These are phyloP conservation scores for Eubasilissa regina DNA, from an alignment of 1,140 invertebrate species.

Conservation along the genomic window DNA sequence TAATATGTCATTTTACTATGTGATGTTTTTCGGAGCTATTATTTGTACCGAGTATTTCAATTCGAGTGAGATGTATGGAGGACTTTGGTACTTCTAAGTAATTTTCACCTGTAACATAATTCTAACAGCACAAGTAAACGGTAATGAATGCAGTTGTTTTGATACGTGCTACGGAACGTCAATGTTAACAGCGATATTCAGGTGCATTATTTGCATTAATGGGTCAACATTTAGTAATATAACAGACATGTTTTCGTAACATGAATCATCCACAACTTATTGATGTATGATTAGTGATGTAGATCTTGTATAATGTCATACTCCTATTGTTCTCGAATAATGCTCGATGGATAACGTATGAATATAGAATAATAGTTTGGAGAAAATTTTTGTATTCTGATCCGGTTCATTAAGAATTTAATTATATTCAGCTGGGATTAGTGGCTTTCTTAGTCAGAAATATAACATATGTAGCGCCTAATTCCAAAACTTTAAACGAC, in stretches of 20 bases:
- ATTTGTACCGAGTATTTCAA: conserved; percentile 15
- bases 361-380: too few relatives aligned
- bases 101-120: conserved; percentile 47
- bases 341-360: too few relatives aligned
- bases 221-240: background rate
- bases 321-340: too few relatives aligned
- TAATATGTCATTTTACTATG: background rate
- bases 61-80: conserved; percentile 46
- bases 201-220: conserved; percentile 34
- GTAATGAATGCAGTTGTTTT: conserved; percentile 25
- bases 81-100: conserved; percentile 15
- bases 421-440: too few relatives aligned
- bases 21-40: background rate
- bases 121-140: conserved; percentile 31
- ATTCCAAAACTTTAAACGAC: too few relatives aligned
- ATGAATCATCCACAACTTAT: too few relatives aligned
- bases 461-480: too few relatives aligned
- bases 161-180: conserved; percentile 22
- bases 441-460: too few relatives aligned
- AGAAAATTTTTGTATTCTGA: too few relatives aligned
- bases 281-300: background rate
- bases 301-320: background rate
- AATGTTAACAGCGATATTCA: conserved; percentile 20
- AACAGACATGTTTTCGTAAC: too few relatives aligned
- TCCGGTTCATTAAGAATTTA: too few relatives aligned